phyloP scores from a whole-genome alignment of 2,113 vertebrate genomes.

The Centropristis striata region DNA sequence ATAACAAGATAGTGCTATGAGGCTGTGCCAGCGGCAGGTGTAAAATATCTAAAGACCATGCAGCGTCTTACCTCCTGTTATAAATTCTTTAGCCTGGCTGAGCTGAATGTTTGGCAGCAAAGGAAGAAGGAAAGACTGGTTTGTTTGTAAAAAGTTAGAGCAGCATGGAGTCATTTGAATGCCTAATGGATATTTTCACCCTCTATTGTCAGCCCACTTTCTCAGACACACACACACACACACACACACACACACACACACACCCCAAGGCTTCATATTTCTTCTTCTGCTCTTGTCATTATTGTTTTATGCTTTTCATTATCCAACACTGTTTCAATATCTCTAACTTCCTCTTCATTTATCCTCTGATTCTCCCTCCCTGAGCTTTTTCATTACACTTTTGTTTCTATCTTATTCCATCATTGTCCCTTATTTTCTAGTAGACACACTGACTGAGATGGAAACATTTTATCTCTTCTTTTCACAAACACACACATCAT shows the following conservation, averaged over 20 bases:
- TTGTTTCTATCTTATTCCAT: constrained; percentile 9
- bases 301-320: constrained; percentile 29
- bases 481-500: constrained; percentile 8
- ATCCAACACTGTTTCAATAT: constrained; percentile 33
- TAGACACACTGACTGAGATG: constrained; percentile 11
- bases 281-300: constrained; percentile 22
- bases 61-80: not conserved
- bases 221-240: not conserved
- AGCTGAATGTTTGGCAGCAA: not conserved
- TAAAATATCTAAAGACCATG: not conserved
- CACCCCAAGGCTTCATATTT: constrained; percentile 20
- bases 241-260: constrained; percentile 14
- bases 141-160: constrained; percentile 24
- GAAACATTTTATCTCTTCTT: constrained; percentile 12
- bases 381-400: constrained; percentile 11
- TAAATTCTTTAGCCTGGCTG: not conserved
- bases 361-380: not conserved
- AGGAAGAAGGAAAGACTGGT: not conserved
- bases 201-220: not conserved
- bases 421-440: not conserved
- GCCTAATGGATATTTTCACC: constrained; percentile 1
- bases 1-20: not conserved
- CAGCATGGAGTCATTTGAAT: constrained; percentile 19
- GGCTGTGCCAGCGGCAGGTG: not conserved
- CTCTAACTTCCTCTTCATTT: constrained; percentile 35